Conservation (phyloP, 1,140 invertebrate genomes). For the Saccostrea cuccullata region DNA sequence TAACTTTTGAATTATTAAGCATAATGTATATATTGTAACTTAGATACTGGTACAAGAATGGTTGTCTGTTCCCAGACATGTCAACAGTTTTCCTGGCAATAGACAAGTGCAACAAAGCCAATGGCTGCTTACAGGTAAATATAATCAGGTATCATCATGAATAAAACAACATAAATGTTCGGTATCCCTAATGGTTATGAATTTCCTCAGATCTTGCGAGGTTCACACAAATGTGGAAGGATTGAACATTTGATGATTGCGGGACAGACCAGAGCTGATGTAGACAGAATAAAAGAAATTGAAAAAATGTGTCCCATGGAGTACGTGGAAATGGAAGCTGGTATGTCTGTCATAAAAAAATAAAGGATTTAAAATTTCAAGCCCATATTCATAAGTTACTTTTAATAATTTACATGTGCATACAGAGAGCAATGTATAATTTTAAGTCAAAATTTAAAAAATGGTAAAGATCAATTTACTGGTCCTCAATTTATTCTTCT, state of each 20-base stretch:
- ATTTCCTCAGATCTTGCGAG: slow-evolving; percentile 57
- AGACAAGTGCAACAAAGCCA: slow-evolving; percentile 60
- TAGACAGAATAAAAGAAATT: slow-evolving; percentile 65
- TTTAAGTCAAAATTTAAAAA: too few species aligned
- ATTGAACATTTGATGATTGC: slow-evolving; percentile 67
- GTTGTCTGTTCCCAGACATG: slow-evolving; percentile 66
- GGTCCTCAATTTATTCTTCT: too few species aligned
- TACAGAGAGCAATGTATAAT: too few species aligned
- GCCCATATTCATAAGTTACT: too few species aligned
- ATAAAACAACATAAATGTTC: background rate
- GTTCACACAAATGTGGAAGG: slow-evolving; percentile 70
- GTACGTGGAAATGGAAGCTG: slow-evolving; percentile 71
- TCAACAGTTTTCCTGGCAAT: slow-evolving; percentile 66
- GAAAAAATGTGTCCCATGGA: slow-evolving; percentile 57
- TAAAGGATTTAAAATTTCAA: too few species aligned
- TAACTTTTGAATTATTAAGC: too few species aligned
- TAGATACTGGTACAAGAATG: slow-evolving; percentile 72
- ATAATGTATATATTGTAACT: background rate
- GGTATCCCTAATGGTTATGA: too few species aligned
- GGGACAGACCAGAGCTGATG: slow-evolving; percentile 68
- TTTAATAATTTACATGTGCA: too few species aligned
- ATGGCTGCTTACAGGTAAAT: slow-evolving; percentile 66
- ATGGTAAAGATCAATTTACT: too few species aligned
- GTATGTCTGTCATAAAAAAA: slow-evolving; percentile 45
- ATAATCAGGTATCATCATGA: background rate